phyloP scores from a whole-genome alignment of 2,888 invertebrate genomes.

The Chrysotoxum bicinctum region DNA sequence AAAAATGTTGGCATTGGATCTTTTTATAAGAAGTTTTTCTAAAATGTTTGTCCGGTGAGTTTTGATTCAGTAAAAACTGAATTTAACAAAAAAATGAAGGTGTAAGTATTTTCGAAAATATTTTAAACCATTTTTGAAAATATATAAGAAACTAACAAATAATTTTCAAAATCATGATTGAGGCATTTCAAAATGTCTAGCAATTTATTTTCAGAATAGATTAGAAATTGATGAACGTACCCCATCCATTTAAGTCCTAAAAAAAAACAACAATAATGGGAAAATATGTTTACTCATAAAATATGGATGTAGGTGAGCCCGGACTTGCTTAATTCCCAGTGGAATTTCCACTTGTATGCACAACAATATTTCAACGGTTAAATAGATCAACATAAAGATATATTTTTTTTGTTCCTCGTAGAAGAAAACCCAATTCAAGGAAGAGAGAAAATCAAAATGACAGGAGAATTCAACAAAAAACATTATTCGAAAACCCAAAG shows the following conservation, averaged over 20 bases:
- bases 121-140: too few species aligned
- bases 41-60: too few species aligned
- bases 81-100: too few species aligned
- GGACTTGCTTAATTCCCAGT: background rate
- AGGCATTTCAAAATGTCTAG: too few species aligned
- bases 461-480: background rate
- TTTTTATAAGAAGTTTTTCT: too few species aligned
- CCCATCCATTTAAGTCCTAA: background rate
- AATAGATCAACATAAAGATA: background rate
- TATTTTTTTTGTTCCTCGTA: background rate
- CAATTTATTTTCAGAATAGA: too few species aligned
- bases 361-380: background rate
- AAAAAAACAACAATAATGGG: background rate
- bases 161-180: too few species aligned
- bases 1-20: too few species aligned
- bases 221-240: too few species aligned
- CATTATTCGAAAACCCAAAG: background rate
- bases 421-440: conserved; percentile 10
- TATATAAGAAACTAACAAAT: too few species aligned
- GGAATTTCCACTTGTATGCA: background rate
- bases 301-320: background rate
- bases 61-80: too few species aligned
- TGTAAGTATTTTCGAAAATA: too few species aligned
- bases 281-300: background rate
- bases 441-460: background rate